Percentiles rank a stretch among this genome's conserved stretches.
These are phyloP conservation scores for Apistogramma diplotaenia DNA, from an alignment of 2,113 vertebrate genomes.

Conservation along the genomic window DNA sequence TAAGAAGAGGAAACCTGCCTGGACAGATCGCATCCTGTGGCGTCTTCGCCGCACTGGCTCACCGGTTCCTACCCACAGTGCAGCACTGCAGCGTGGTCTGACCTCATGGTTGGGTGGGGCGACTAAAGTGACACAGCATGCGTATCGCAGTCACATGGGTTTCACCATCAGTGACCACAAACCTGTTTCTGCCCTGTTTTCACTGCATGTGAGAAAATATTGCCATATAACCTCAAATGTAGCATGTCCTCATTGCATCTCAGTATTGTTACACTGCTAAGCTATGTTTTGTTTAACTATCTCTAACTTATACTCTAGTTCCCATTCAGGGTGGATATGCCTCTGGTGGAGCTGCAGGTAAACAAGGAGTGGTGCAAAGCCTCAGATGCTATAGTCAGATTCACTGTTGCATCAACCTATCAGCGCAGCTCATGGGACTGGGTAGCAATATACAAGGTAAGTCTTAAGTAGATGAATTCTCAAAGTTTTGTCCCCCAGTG, in stretches of 20 bases:
- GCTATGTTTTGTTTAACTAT: background rate
- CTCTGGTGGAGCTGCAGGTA: constrained; percentile 85
- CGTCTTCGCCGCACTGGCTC: constrained; percentile 83
- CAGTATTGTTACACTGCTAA: background rate
- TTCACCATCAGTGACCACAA: constrained; percentile 95
- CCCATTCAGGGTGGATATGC: constrained; percentile 83
- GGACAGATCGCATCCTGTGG: constrained; percentile 98
- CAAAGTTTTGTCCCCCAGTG: background rate
- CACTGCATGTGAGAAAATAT: constrained; percentile 83
- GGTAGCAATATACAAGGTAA: constrained; percentile 95
- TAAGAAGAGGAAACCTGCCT: constrained; percentile 97
- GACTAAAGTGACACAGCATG: constrained; percentile 85
- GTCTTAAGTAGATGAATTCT: background rate
- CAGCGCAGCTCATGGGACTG: constrained; percentile 98
- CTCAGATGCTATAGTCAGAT: constrained; percentile 85
- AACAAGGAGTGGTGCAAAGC: constrained; percentile 88
- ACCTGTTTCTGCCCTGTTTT: constrained; percentile 89
- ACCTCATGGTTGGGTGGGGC: constrained; percentile 74
- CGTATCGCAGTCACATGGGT: constrained; percentile 94
- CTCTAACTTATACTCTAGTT: constrained; percentile 76
- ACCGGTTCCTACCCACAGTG: constrained; percentile 75
- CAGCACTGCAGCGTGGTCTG: constrained; percentile 75
- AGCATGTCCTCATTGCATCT: background rate
- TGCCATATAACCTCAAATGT: background rate
- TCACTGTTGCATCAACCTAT: constrained; percentile 81